Evolutionary conservation across 2,888 invertebrate genomes (phyloP).

Genomic region (Galeruca laticollis): DNA sequence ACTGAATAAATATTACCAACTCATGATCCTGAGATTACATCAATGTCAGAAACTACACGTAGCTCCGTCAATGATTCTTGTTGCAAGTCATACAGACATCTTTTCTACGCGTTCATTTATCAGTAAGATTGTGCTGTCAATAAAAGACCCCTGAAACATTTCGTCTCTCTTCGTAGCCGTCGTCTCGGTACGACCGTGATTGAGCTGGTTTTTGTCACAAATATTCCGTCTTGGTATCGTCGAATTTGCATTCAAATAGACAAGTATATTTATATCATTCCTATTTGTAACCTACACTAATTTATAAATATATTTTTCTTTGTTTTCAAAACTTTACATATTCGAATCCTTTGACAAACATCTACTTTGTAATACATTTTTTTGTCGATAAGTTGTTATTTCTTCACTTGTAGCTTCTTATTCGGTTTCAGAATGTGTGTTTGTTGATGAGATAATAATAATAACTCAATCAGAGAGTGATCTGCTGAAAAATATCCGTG

Average conservation of each 20-base stretch:
- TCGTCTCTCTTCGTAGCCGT: slow-evolving; percentile 47
- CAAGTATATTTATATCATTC: no score
- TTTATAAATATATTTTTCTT: no score
- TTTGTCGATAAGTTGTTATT: no score
- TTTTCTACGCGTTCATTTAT: slow-evolving; percentile 57
- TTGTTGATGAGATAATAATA: no score
- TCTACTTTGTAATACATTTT: no score
- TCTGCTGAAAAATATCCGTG: no score
- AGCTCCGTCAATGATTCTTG: slow-evolving; percentile 45
- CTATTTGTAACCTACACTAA: no score
- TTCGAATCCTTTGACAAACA: no score
- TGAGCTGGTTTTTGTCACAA: slow-evolving; percentile 62
- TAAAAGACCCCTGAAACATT: slow-evolving; percentile 52
- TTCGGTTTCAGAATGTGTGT: no score
- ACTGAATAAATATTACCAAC: slow-evolving; percentile 9
- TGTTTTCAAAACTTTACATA: no score
- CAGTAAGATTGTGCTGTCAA: slow-evolving; percentile 61
- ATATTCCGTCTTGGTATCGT: slow-evolving; percentile 54
- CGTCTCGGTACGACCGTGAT: slow-evolving; percentile 54
- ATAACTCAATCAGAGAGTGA: no score
- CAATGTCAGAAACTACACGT: slow-evolving; percentile 32
- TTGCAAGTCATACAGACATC: slow-evolving; percentile 58
- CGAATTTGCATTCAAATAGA: slow-evolving; percentile 57
- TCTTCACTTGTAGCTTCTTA: no score
- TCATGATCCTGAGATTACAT: slow-evolving; percentile 27